Evolutionary conservation across 2,888 invertebrate genomes (phyloP).

Genomic region (Chrysolina oricalcia): DNA sequence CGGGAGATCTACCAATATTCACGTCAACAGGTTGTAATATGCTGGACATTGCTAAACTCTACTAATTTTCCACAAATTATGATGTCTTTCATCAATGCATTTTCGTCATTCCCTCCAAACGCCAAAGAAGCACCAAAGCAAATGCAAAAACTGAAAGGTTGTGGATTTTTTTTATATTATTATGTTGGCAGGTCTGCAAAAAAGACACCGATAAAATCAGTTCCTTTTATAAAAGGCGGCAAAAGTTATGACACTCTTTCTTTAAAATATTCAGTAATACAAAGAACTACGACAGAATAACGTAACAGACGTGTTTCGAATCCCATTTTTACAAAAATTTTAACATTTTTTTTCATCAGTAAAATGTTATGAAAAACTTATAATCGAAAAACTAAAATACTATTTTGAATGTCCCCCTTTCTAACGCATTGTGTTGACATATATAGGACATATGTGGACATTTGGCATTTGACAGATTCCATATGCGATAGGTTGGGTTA

Average conservation of each 20-base stretch:
- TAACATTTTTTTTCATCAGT: no score
- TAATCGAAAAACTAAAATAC: no score
- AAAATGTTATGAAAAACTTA: no score
- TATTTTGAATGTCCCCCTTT: no score
- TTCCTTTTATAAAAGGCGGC: neutral
- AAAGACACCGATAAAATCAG: neutral
- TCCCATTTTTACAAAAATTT: no score
- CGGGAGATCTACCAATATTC: slow-evolving; percentile 64
- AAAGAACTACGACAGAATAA: no score
- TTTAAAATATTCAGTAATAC: no score
- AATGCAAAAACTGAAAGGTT: slow-evolving; percentile 11
- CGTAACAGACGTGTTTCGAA: no score
- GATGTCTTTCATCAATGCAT: slow-evolving; percentile 29
- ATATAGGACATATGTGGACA: neutral
- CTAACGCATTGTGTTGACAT: no score
- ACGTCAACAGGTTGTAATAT: slow-evolving; percentile 63
- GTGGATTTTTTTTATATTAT: neutral
- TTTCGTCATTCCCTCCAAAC: slow-evolving; percentile 31
- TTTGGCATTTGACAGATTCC: neutral
- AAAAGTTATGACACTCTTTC: neutral
- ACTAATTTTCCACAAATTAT: slow-evolving; percentile 31
- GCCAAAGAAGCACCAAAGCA: neutral
- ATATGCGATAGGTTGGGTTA: neutral
- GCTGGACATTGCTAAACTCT: slow-evolving; percentile 49
- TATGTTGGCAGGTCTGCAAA: slow-evolving; percentile 3